Evolutionary conservation across 53 echinoderm and acorn worm species (phyloP), one percentile per base, ranked within the genome.

Genomic region (Temnopleurus reevesii): DNA sequence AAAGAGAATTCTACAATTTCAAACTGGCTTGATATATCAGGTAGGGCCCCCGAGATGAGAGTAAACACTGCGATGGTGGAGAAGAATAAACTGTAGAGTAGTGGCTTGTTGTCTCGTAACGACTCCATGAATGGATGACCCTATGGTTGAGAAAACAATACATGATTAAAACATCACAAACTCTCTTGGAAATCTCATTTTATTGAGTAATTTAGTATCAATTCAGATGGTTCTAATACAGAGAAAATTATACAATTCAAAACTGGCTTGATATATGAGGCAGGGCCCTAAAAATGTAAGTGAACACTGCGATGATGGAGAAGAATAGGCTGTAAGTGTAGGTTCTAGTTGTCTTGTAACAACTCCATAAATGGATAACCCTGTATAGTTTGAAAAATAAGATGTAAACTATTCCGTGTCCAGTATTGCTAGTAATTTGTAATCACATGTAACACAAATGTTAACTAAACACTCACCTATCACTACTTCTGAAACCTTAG

Each of bases 81-180:
- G 36, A 98, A 71, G 46, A 89, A 31, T 49, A 96, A 81, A 41
- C 99, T 98, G 91, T 96, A 98, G 5, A 98, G 82, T 9, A 98
- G 85, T 15, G 99, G 94, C 76, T 98, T 98, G 85, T 98, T 98
- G 77, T 97, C 96, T 59, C 91, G 85, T 47, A 98, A 77, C 47
- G 94, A 95, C 77, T 96, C 99, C 99, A 98, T 98, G 53, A 98
- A 98, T 10, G 99, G 99, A 77, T 94, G 99, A 51, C 99, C 99
- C 99, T 98, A 61, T 21, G 45, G 76, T 17, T 21, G 76, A 13
- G 30, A 55, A 76, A 46, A 83, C 19, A 83, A 45, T 24, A 76
- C 18, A 76, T 24, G n/a, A n/a, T n/a, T n/a, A n/a, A n/a, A n/a
- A n/a, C n/a, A n/a, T n/a, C n/a, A n/a, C n/a, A n/a, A n/a, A n/a